Percentiles rank a stretch among this genome's conserved stretches.
phyloP scores from a whole-genome alignment of 2,113 vertebrate species.

The Telmatochromis sp. region DNA sequence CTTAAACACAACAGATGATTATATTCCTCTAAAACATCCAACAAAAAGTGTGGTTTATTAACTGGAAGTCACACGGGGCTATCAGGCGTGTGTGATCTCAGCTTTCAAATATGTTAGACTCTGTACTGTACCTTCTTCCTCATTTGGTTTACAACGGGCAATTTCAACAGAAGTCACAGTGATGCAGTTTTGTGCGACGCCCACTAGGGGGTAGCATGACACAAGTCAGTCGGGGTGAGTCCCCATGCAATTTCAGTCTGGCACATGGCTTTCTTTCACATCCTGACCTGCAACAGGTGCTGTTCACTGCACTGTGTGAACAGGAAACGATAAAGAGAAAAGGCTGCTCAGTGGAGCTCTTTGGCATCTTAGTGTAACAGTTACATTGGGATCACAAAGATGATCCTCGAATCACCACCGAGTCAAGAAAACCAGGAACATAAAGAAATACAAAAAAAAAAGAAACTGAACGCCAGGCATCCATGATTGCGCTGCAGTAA shows the following conservation, averaged over 20 bases:
- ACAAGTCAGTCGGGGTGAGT: not conserved
- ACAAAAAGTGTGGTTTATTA: not conserved
- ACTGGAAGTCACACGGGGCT: not conserved
- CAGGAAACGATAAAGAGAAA: not conserved
- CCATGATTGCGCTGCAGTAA: not conserved
- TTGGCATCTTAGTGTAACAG: constrained; percentile 44
- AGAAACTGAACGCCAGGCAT: not conserved
- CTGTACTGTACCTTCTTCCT: not conserved
- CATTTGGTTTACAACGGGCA: not conserved
- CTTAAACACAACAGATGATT: not conserved
- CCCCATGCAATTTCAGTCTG: not conserved
- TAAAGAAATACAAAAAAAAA: not conserved
- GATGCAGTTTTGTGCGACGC: not conserved
- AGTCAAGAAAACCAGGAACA: not conserved
- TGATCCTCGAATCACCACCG: not conserved
- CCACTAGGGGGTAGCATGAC: constrained; percentile 47
- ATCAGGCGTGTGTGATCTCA: not conserved
- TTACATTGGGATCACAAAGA: not conserved
- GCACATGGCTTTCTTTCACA: not conserved
- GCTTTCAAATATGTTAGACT: not conserved
- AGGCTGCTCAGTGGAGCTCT: constrained; percentile 24
- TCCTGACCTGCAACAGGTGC: constrained; percentile 27
- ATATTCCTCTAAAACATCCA: not conserved
- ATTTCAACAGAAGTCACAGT: not conserved
- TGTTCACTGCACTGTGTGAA: not conserved